Evolutionary conservation across 2,888 invertebrate species (phyloP), one percentile per base, ranked within the genome.

Genomic region (Empis livida): DNA sequence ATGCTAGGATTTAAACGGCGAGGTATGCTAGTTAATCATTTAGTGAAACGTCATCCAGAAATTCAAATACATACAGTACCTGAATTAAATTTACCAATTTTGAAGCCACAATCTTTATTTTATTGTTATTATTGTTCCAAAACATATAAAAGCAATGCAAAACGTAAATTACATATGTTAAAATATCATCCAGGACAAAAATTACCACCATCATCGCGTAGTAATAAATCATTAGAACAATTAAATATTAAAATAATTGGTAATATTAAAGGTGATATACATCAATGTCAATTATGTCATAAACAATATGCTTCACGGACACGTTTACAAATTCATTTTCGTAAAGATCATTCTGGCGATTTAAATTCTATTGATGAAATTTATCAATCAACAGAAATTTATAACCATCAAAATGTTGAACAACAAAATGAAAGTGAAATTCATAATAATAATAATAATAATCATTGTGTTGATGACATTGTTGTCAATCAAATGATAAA

Each of bases 121-220:
- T 87, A 82, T 61, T 92, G 92, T 67, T 83, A 81, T 57, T 84
- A 85, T 57, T 92, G 91, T 65, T 82, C 85, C 50, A 86, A 85
- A 70, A 75, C 82, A 40, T 91, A 91, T 68, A 85, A 86, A 64
- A 84, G 87, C 51, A 86, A 85, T 59, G 83, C 85, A 45, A 91
- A 91, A 62, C 74, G 90, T 20, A 87, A 90, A 65, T 76, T 78
- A 2, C 91, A 91, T 63, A 85, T 89, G 52, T 65, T 82, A 53
- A 83, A 82, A 61, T 84, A 85, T 63, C 91, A 91, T 71, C 90
- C 91, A 1, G 90, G 89, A 47, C 41, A 53, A 51, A 53, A 58
- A 11, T 32, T 60, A 74, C 79, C 41, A 76, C 78, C 55, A 13
- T 54, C 58, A 10, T 51, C 55, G 51, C 60, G 68, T n/a, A 65